Conservation (phyloP, 2,113 vertebrate species). For the Takifugu flavidus region DNA sequence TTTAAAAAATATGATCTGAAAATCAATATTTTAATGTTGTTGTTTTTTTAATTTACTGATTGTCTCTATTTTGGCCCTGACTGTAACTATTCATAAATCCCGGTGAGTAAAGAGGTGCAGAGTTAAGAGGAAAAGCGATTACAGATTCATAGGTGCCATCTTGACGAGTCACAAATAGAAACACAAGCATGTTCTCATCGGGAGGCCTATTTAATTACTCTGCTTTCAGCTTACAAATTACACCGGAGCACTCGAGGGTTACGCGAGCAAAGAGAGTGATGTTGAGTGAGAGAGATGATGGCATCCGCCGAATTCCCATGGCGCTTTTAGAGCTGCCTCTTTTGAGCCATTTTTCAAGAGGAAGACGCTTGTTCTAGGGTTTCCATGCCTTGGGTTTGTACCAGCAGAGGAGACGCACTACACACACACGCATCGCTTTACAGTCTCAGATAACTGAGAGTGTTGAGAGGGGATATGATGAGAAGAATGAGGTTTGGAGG, state of each 20-base stretch:
- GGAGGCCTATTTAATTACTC: slow-evolving; percentile 72
- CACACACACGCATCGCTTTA: slow-evolving; percentile 24
- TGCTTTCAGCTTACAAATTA: slow-evolving; percentile 69
- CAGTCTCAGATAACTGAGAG: slow-evolving; percentile 17
- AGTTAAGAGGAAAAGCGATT: slow-evolving; percentile 41
- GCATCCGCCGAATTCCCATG: slow-evolving; percentile 60
- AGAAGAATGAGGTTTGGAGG: neutral
- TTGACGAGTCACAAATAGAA: slow-evolving; percentile 24
- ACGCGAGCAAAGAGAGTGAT: slow-evolving; percentile 50
- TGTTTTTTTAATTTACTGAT: too few relatives aligned
- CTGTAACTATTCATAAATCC: too few relatives aligned
- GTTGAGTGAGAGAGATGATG: slow-evolving; percentile 54
- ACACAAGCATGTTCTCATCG: slow-evolving; percentile 55
- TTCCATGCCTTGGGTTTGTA: slow-evolving; percentile 27
- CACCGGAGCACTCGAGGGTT: slow-evolving; percentile 60
- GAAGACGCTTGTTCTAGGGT: slow-evolving; percentile 27
- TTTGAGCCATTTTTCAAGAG: slow-evolving; percentile 47
- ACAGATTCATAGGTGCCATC: slow-evolving; percentile 36
- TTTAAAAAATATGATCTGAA: neutral
- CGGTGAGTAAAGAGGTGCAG: slow-evolving; percentile 1
- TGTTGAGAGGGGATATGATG: slow-evolving; percentile 9
- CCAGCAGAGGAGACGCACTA: slow-evolving; percentile 5
- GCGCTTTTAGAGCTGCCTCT: slow-evolving; percentile 55
- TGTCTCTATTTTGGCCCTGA: too few relatives aligned
- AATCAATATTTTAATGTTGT: neutral